Percentiles rank a stretch among this genome's conserved stretches.
These are phyloP conservation scores for Pseudonaja textilis DNA, from an alignment of 2,113 vertebrate genomes.

Conservation along the genomic window DNA sequence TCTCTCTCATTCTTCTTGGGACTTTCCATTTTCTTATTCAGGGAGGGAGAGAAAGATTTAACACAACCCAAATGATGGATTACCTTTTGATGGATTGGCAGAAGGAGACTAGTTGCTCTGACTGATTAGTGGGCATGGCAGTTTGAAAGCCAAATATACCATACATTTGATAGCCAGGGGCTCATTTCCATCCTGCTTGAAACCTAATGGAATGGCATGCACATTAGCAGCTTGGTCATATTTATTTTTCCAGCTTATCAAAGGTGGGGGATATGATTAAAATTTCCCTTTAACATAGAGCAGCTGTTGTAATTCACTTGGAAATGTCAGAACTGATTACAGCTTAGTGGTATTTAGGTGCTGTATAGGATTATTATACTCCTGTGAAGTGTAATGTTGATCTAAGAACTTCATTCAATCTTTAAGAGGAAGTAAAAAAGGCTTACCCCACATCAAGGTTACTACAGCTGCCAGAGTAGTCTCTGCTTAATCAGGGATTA, in stretches of 20 bases:
- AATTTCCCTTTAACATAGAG: conserved; percentile 15
- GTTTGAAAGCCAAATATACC: background rate
- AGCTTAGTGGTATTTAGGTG: background rate
- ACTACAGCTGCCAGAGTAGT: background rate
- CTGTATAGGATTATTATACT: background rate
- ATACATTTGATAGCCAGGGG: background rate
- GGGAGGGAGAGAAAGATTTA: background rate
- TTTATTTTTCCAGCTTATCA: conserved; percentile 37
- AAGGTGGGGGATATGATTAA: conserved; percentile 27
- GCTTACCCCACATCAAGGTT: background rate
- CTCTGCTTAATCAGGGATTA: background rate
- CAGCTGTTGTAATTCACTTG: conserved; percentile 19
- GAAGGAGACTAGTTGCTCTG: background rate
- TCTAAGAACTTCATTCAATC: background rate
- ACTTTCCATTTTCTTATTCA: background rate
- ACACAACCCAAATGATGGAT: background rate
- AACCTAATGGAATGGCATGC: background rate
- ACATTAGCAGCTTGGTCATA: conserved; percentile 16
- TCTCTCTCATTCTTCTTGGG: background rate
- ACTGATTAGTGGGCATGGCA: background rate
- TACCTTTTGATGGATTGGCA: background rate
- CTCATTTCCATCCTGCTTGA: background rate
- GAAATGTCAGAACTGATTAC: conserved; percentile 18
- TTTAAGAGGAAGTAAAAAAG: background rate
- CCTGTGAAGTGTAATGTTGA: background rate